These are phyloP conservation scores for Oostethus manadensis DNA, from an alignment of 2,113 vertebrate genomes.

Conservation along the genomic window DNA sequence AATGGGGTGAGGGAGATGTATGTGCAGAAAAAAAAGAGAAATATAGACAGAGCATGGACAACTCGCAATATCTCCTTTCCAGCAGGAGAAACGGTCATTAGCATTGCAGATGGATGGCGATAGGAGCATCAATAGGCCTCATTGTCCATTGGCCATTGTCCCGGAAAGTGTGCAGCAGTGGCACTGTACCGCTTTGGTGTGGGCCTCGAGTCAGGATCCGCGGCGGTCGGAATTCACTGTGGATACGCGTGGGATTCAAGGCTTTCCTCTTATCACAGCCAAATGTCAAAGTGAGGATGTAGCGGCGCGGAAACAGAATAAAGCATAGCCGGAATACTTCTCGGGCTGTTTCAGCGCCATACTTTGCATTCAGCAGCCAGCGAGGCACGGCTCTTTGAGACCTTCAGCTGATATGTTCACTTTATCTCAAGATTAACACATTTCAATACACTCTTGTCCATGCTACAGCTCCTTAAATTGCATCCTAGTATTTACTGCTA, in stretches of 20 bases:
- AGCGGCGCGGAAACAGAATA: constrained; percentile 65
- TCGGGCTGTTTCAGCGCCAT: constrained; percentile 60
- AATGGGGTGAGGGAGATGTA: constrained; percentile 17
- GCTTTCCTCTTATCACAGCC: constrained; percentile 71
- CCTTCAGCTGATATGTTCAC: constrained; percentile 48
- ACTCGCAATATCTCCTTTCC: constrained; percentile 36
- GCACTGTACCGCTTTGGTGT: constrained; percentile 49
- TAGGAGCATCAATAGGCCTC: constrained; percentile 73
- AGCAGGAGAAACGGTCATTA: constrained; percentile 67
- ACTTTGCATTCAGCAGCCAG: constrained; percentile 51
- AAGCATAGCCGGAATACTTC: constrained; percentile 70
- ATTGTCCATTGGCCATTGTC: constrained; percentile 82
- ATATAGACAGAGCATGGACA: constrained; percentile 38
- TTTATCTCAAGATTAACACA: constrained; percentile 10
- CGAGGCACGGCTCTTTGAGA: constrained; percentile 27
- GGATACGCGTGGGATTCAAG: constrained; percentile 73
- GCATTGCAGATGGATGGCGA: constrained; percentile 76
- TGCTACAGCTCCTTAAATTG: not conserved
- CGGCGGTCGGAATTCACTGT: constrained; percentile 67
- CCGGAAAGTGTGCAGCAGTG: constrained; percentile 33
- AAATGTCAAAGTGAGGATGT: constrained; percentile 73
- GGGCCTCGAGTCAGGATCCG: constrained; percentile 45
- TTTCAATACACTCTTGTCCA: not conserved
- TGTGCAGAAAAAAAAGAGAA: constrained; percentile 9
- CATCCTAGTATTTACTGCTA: no score